Percentiles rank a stretch among this genome's conserved stretches.
phyloP scores from a whole-genome alignment of 1,140 invertebrate species.

The Stegodyphus dumicola region DNA sequence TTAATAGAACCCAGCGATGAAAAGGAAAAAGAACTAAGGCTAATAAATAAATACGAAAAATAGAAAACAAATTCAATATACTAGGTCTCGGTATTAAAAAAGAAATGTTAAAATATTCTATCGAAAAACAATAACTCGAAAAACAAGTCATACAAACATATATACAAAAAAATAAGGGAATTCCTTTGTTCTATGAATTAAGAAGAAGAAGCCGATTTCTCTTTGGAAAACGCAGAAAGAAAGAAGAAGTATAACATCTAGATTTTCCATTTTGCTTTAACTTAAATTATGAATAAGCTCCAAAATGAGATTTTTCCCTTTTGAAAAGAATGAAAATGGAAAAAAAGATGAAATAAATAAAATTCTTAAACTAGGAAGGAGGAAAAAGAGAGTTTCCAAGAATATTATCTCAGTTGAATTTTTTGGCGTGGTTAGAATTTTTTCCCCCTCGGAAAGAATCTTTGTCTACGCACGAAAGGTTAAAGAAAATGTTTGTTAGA shows the following conservation, averaged over 20 bases:
- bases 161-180: neutral
- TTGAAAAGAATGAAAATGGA: constrained; percentile 20
- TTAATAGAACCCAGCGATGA: neutral
- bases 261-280: constrained; percentile 35
- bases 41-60: constrained; percentile 7
- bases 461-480: too few species aligned
- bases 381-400: constrained; percentile 16
- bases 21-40: neutral
- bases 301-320: constrained; percentile 40
- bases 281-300: constrained; percentile 52
- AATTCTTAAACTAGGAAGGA: neutral
- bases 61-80: neutral
- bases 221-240: neutral
- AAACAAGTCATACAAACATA: too few species aligned
- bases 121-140: too few species aligned
- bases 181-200: constrained; percentile 50
- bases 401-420: constrained; percentile 48
- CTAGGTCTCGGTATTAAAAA: too few species aligned
- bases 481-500: too few species aligned
- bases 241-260: constrained; percentile 22
- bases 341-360: constrained; percentile 9
- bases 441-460: neutral
- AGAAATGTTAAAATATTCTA: too few species aligned
- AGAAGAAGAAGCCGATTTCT: constrained; percentile 27
- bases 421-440: neutral